Evolutionary conservation across 2,113 vertebrate genomes (phyloP).

Genomic region (Otolemur garnettii): DNA sequence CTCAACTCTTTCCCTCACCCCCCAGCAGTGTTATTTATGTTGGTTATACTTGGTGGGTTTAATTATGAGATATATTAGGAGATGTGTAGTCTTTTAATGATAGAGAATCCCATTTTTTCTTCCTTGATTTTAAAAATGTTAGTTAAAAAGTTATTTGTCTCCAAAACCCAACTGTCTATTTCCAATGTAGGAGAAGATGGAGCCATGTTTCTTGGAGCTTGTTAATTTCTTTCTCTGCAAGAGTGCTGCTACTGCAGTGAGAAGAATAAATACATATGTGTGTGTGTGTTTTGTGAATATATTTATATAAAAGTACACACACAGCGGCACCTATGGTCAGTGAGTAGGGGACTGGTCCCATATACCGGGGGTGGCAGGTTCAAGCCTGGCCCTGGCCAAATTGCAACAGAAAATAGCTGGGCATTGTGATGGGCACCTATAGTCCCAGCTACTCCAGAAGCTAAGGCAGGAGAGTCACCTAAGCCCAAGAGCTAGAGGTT

Average conservation of each 20-base stretch:
- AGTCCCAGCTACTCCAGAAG: no score
- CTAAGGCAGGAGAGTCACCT: no score
- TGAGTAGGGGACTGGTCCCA: no score
- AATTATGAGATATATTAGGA: conserved; percentile 16
- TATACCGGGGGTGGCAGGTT: no score
- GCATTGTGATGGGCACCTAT: no score
- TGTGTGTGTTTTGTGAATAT: no score
- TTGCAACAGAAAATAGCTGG: no score
- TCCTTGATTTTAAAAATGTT: conserved; percentile 31
- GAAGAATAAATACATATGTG: neutral
- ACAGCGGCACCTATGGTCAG: no score
- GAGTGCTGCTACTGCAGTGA: neutral
- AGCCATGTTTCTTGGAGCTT: neutral
- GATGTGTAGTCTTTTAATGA: neutral
- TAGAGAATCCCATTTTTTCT: neutral
- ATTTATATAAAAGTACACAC: no score
- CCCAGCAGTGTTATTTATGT: conserved; percentile 8
- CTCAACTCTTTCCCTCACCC: neutral
- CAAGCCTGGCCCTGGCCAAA: no score
- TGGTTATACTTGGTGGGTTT: neutral
- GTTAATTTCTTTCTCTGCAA: conserved; percentile 40
- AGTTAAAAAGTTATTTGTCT: conserved; percentile 42
- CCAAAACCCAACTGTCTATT: neutral
- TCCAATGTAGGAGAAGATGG: neutral
- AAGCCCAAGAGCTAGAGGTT: no score